Evolutionary conservation across 1,140 invertebrate genomes (phyloP).

Genomic region (Drosophila sturtevanti): DNA sequence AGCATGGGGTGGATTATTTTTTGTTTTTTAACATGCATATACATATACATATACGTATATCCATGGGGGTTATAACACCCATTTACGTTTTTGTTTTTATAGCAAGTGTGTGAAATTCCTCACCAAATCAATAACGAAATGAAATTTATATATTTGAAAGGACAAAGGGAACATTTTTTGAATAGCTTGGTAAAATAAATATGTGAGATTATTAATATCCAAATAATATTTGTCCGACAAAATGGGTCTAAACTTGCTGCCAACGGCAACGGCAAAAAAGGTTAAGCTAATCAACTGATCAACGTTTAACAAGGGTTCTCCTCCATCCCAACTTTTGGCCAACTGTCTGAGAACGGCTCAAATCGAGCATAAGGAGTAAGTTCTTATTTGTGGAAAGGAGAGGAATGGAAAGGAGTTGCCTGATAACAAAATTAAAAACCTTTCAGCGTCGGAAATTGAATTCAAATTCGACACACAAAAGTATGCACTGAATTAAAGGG

Average conservation of each 20-base stretch:
- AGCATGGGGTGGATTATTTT: background rate
- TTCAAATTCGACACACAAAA: slow-evolving; percentile 80
- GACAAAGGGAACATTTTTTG: background rate
- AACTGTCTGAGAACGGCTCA: slow-evolving; percentile 20
- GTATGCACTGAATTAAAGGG: slow-evolving; percentile 70
- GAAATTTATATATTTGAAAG: slow-evolving; percentile 19
- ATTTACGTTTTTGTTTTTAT: background rate
- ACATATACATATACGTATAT: background rate
- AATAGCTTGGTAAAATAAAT: background rate
- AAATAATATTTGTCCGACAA: slow-evolving; percentile 38
- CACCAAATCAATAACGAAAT: slow-evolving; percentile 24
- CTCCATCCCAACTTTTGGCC: background rate
- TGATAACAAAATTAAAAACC: slow-evolving; percentile 80
- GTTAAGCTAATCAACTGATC: slow-evolving; percentile 75
- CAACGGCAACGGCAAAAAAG: slow-evolving; percentile 36
- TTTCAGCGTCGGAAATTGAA: slow-evolving; percentile 80
- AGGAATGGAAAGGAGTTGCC: slow-evolving; percentile 41
- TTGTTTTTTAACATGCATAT: background rate
- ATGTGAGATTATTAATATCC: slow-evolving; percentile 51
- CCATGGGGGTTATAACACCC: background rate
- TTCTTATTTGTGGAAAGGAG: background rate
- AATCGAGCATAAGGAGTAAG: slow-evolving; percentile 29
- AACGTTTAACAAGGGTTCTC: slow-evolving; percentile 64
- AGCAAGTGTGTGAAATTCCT: slow-evolving; percentile 11
- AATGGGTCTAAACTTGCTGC: slow-evolving; percentile 6